Base-by-base conservation (phyloP, 2,888 invertebrate species). In the Prenolepis imparis region DNA sequence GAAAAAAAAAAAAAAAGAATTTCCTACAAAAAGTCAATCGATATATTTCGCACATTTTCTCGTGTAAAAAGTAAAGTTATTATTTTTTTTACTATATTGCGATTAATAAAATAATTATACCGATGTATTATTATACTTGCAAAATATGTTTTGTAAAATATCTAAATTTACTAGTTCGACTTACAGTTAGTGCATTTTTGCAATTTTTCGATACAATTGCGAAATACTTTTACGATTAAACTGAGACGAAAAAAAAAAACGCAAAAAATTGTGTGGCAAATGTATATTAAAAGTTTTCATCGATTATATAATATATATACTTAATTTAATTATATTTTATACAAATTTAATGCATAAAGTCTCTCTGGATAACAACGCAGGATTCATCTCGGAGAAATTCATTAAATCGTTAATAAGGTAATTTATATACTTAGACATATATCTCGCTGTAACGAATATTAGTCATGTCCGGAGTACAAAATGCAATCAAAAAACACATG, bases 401-500 rank as follows among this genome's bases (percentile, higher is more conserved):
- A 55, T 15, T 36, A 32, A 73, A 39, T 39, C 39, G 18, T 18
- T 44, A 44, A 44, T 44, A 44, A 44, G 28, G 24, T 70, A n/a
- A 70, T 21, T 32, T 21, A 61, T 41, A 28, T 32, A 28, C 3
- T 44, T 57, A 77, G 55, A 77, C 66, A 32, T 66, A 77, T 11
- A 18, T 77, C 28, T 77, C 9, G 39, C 39, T 77, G 36, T 77
- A 66, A 66, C 8, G 12, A 52, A 75, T 32, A 67, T 77, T n/a
- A 15, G 8, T 15, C 44, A 44, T 44, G 44, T 52, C 57, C 39
- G 24, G 12, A 77, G 77, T 77, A 77, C 77, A 77, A 77, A 77
- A 67, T 57, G 67, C 39, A 67, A 77, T 77, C 77, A 77, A 77
- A n/a, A 66, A 77, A 48, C 32, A 55, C n/a, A 77, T n/a, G 28